Evolutionary conservation across 37 sponge, comb jelly and placozoan genomes (phyloP), one percentile per base, ranked within the genome.

Genomic region (Halisarca cf. caerulea): DNA sequence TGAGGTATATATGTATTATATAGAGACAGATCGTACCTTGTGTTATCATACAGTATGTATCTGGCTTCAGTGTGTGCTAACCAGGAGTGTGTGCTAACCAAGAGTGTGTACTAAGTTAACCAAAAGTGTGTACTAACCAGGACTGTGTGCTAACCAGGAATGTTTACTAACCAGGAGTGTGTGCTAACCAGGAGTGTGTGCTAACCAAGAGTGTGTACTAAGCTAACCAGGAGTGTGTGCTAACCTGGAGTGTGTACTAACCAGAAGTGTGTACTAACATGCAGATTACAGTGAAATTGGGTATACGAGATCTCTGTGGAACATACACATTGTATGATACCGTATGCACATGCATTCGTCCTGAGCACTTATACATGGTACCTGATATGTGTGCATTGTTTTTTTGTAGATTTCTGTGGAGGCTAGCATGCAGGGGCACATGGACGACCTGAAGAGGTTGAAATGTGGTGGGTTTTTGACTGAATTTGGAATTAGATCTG

Each of bases 401-500:
- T 64, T 64, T 73, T 73, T 35, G 33, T 59, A 91, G 91, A 60
- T 91, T 33, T 57, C 59, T 47, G 59, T 71, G 21, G 58, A 70
- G 7, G 74, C 83, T 6, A 58, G 80, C 45, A 91, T 95, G 43
- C 21, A 28, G 39, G 85, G 66, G 37, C 45, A 88, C 42, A 64
- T 83, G 45, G 68, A 64, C 36, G 92, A 95, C 61, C 66, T 89
- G 27, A 68, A 89, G 79, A 80, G 88, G 80, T 81, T 95, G 18
- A 23, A 82, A 18, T 94, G 92, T 87, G 92, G 77, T 35, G 87
- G 91, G 43, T 78, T 70, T 30, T 54, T 58, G 43, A 80, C 66
- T 21, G 91, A 87, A 47, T 78, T 41, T 55, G 38, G 68, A 21
- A 77, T 78, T 54, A 43, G 39, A 25, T 30, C 27, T 0, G 54